Evolutionary conservation across 2,797 vertebrate species (phyloP).

Genomic region (Acipenser oxyrinchus): DNA sequence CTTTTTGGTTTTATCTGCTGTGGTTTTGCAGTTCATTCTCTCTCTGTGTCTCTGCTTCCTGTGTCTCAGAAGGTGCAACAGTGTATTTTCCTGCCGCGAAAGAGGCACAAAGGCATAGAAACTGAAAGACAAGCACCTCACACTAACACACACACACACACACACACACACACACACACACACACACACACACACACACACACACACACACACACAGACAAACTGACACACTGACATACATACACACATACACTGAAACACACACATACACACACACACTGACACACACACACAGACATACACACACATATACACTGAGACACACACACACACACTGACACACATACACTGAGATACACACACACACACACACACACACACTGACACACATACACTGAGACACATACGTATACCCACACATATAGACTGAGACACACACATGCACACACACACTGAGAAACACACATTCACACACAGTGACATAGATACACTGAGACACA

Average conservation of each 20-base stretch:
- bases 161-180: background rate
- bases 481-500: too few species aligned
- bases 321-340: background rate
- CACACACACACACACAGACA: background rate
- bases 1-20: too few species aligned
- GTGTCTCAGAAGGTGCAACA: too few species aligned
- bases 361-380: background rate
- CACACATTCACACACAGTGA: background rate
- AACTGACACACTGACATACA: background rate
- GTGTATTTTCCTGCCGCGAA: too few species aligned
- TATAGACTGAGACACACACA: background rate
- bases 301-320: background rate
- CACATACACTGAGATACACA: conserved; percentile 6
- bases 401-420: background rate
- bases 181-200: conserved; percentile 18
- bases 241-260: background rate
- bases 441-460: background rate
- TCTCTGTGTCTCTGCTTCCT: too few species aligned
- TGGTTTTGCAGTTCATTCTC: too few species aligned
- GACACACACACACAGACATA: background rate
- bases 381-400: too few species aligned
- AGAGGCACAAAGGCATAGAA: background rate
- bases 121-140: conserved; percentile 5
- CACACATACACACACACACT: background rate
- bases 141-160: background rate